Evolutionary conservation across 2,888 invertebrate genomes (phyloP).

Genomic region (Agonopterix heracliana): DNA sequence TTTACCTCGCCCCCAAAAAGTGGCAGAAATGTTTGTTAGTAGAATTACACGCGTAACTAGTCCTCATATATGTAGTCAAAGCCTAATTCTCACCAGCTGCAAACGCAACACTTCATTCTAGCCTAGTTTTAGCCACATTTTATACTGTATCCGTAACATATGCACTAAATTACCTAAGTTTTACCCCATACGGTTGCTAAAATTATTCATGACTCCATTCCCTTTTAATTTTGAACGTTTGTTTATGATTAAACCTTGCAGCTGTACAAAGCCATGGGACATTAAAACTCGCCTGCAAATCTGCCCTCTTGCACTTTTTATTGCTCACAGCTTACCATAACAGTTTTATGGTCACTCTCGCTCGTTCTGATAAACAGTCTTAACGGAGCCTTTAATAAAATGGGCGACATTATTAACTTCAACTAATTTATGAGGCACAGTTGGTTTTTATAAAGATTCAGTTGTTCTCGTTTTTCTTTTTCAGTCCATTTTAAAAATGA

Average conservation of each 20-base stretch:
- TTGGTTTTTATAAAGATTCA: too few relatives aligned
- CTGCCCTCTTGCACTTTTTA: constrained; percentile 47
- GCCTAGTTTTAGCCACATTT: too few relatives aligned
- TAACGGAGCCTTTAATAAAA: constrained; percentile 4
- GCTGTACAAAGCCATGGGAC: constrained; percentile 31
- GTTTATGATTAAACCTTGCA: constrained; percentile 23
- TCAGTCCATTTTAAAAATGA: too few relatives aligned
- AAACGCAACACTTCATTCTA: too few relatives aligned
- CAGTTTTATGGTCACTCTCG: constrained; percentile 23
- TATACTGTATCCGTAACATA: too few relatives aligned
- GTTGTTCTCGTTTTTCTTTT: background rate
- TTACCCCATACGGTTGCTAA: background rate
- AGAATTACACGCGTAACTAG: too few relatives aligned
- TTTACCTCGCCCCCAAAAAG: too few relatives aligned
- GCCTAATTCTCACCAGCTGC: too few relatives aligned
- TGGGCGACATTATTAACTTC: background rate
- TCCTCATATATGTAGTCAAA: too few relatives aligned
- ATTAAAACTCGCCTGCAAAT: constrained; percentile 39
- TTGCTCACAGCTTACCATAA: constrained; percentile 16
- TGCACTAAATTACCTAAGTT: background rate
- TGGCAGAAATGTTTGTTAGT: too few relatives aligned
- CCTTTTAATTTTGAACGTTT: background rate
- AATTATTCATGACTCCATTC: background rate
- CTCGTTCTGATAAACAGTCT: constrained; percentile 46
- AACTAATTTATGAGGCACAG: background rate